A percentile compares a stretch with the other conserved stretches of the same genome.
Evolutionary conservation across 2,888 invertebrate genomes (phyloP).

Genomic region (Drosophila buzzatii): DNA sequence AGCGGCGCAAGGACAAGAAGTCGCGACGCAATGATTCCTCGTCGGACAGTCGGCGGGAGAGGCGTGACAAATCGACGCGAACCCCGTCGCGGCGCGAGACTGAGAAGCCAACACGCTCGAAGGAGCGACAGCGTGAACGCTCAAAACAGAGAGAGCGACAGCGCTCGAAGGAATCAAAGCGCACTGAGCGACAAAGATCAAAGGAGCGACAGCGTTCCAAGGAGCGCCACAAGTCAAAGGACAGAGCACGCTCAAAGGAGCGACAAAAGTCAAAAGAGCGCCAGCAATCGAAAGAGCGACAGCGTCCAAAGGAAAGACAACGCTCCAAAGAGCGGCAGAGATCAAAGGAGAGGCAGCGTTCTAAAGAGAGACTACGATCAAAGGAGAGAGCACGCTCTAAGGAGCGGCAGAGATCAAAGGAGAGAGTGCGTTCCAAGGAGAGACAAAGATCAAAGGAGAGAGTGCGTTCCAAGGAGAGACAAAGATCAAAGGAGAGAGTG

Average conservation of each 20-base stretch:
- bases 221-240: slow-evolving; percentile 23
- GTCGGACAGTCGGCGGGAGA: slow-evolving; percentile 48
- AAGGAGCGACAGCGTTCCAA: slow-evolving; percentile 24
- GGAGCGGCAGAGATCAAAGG: slow-evolving; percentile 28
- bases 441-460: slow-evolving; percentile 15
- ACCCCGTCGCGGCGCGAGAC: slow-evolving; percentile 21
- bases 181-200: slow-evolving; percentile 20
- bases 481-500: slow-evolving; percentile 18
- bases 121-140: slow-evolving; percentile 35
- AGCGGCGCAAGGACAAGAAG: slow-evolving; percentile 65
- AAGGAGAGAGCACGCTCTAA: slow-evolving; percentile 33
- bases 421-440: slow-evolving; percentile 9
- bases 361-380: slow-evolving; percentile 26
- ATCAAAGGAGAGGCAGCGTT: slow-evolving; percentile 33
- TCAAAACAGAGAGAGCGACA: slow-evolving; percentile 44
- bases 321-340: slow-evolving; percentile 39
- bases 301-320: slow-evolving; percentile 17
- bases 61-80: slow-evolving; percentile 40
- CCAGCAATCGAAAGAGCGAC: slow-evolving; percentile 40
- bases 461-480: slow-evolving; percentile 27
- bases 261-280: slow-evolving; percentile 23
- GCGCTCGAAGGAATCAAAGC: slow-evolving; percentile 48
- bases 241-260: slow-evolving; percentile 35
- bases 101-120: slow-evolving; percentile 23
- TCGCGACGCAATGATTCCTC: slow-evolving; percentile 63